Conservation (phyloP, 2,888 invertebrate genomes). For the Meta bourneti region DNA sequence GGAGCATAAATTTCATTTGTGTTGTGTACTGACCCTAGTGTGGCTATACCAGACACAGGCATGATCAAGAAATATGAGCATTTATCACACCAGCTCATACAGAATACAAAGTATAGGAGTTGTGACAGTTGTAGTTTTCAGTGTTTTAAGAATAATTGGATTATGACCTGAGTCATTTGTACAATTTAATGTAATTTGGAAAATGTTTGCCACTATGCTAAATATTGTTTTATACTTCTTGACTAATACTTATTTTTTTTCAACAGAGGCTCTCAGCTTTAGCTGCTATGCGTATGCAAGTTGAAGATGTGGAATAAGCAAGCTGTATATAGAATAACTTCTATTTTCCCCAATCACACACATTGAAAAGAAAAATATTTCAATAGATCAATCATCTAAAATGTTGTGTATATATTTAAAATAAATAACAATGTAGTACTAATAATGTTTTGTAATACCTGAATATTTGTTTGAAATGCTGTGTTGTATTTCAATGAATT, state of each 20-base stretch:
- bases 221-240: too few species aligned
- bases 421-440: conserved; percentile 19
- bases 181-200: too few species aligned
- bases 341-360: conserved; percentile 63
- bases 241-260: not conserved
- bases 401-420: conserved; percentile 37
- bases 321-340: conserved; percentile 26
- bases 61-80: too few species aligned
- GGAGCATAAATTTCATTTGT: too few species aligned
- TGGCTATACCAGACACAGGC: too few species aligned
- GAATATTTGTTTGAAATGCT: not conserved
- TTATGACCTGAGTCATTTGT: too few species aligned
- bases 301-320: conserved; percentile 64
- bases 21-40: too few species aligned
- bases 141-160: too few species aligned
- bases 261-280: conserved; percentile 44
- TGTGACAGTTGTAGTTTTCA: too few species aligned
- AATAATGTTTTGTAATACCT: not conserved
- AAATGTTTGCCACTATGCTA: too few species aligned
- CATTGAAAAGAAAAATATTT: conserved; percentile 14
- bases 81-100: too few species aligned
- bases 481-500: not conserved
- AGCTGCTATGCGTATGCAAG: conserved; percentile 44
- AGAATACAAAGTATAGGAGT: too few species aligned
- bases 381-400: conserved; percentile 19